A percentile compares a stretch with the other conserved stretches of the same genome.
Conservation (phyloP, 2,888 invertebrate genomes). For the Luperina nickerlii region DNA sequence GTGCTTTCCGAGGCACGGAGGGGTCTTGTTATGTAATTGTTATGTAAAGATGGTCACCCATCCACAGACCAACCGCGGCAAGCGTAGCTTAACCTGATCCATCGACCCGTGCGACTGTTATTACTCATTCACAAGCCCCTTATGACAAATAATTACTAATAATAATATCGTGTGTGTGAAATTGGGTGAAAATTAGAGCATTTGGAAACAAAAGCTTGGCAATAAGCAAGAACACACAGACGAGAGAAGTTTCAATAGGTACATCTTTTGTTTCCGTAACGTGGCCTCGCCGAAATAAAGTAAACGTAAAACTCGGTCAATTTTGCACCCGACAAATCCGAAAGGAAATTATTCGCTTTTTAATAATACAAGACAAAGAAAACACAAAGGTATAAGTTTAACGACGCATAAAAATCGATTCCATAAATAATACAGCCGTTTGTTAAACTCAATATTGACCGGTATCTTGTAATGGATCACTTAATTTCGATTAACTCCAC, state of each 20-base stretch:
- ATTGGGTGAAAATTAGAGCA: background rate
- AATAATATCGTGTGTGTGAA: too few species aligned
- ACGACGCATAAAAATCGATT: constrained; percentile 83
- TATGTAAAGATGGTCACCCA: too few species aligned
- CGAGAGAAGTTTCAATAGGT: background rate
- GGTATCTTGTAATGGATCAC: constrained; percentile 89
- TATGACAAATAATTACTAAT: too few species aligned
- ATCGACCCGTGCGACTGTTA: too few species aligned
- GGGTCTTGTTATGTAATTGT: too few species aligned
- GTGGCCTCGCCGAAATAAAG: constrained; percentile 15
- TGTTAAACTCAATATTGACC: constrained; percentile 79
- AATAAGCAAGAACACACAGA: background rate
- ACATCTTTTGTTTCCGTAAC: background rate
- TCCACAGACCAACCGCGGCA: too few species aligned
- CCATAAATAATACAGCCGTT: constrained; percentile 84
- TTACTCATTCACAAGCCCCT: too few species aligned
- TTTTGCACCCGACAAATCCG: constrained; percentile 49
- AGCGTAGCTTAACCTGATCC: too few species aligned
- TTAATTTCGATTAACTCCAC: constrained; percentile 88
- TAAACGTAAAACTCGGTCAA: constrained; percentile 32
- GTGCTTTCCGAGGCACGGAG: too few species aligned
- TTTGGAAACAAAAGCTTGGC: background rate
- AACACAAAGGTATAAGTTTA: constrained; percentile 68
- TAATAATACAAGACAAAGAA: constrained; percentile 60
- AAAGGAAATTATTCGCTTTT: constrained; percentile 58